Base-by-base conservation (phyloP, 2,113 vertebrate genomes). In the Zosterops lateralis region DNA sequence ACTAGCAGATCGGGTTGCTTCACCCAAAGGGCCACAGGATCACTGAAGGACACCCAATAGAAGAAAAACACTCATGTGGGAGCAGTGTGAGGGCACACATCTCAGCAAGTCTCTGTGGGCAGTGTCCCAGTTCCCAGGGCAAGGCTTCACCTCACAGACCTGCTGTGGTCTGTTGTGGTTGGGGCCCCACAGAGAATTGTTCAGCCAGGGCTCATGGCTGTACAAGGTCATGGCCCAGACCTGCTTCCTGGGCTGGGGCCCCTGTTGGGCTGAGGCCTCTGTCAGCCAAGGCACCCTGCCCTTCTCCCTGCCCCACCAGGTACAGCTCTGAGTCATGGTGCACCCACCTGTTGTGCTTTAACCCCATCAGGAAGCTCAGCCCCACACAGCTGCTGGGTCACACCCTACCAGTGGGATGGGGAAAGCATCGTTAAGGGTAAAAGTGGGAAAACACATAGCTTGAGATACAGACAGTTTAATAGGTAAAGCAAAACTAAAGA, bases 181-280 rank as follows among this genome's bases (percentile, higher is more conserved):
- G 24, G 9, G 8, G 3, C 6, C 6, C 21, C 32, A 36, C 3
- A 15, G 7, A 8, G 10, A 29, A 10, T 13, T 28, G 13, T 1
- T 34, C 20, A 34, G 25, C 25, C 1, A 0, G 11, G 7, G n/a
- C 24, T 60, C 15, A 2, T 14, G 32, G 28, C 10, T 1, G 0
- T 6, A 11, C 10, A 3, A 0, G 1, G 5, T 2, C 36, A 32
- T 3, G 0, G 12, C 9, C 18, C 48, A 17, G 19, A 3, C 13
- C 44, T 17, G 25, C 4, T 13, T n/a, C 32, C 32, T 17, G 10
- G 5, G 10, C 36, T 36, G 26, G 26, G 10, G 10, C 5, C 24
- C 17, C 24, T 34, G 19, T 19, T 31, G 8, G 51, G n/a, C 42
- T 38, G 44, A 4, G 6, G 12, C 47, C 28, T 10, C 38, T 28